phyloP scores from a whole-genome alignment of 1,140 invertebrate species.

The Littorina saxatilis region DNA sequence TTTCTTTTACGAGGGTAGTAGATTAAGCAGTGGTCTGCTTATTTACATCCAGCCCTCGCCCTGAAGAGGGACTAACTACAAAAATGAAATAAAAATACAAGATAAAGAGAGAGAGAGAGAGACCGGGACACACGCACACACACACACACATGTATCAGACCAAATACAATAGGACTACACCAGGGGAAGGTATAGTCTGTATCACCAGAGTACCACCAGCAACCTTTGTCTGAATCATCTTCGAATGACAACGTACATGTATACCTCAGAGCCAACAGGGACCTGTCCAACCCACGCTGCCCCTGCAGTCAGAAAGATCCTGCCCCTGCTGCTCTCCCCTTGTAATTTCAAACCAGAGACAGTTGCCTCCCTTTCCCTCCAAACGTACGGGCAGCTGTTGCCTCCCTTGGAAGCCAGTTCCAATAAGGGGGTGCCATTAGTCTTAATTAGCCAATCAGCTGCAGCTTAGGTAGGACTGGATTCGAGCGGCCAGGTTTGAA shows the following conservation, averaged over 20 bases:
- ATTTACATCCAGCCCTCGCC: too few relatives aligned
- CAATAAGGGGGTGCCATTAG: not conserved
- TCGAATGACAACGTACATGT: too few relatives aligned
- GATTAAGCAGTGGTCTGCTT: too few relatives aligned
- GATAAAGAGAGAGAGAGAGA: not conserved
- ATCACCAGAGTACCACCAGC: too few relatives aligned
- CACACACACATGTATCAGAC: not conserved
- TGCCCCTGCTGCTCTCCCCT: not conserved
- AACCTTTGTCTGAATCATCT: too few relatives aligned
- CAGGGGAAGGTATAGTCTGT: not conserved
- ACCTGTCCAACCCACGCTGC: not conserved
- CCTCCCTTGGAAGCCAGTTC: not conserved
- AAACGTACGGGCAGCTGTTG: conserved; percentile 4
- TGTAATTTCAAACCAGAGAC: not conserved
- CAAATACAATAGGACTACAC: not conserved
- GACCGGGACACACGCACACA: not conserved
- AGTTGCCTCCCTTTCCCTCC: not conserved
- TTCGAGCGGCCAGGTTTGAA: too few relatives aligned
- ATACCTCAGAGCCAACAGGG: not conserved
- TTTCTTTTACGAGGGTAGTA: too few relatives aligned
- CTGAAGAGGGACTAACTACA: too few relatives aligned
- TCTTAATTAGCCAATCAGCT: conserved; percentile 18
- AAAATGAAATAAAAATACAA: too few relatives aligned
- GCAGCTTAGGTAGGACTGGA: not conserved
- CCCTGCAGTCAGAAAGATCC: too few relatives aligned